Evolutionary conservation across 2,888 invertebrate species (phyloP).

Genomic region (Cylindroiulus punctatus): DNA sequence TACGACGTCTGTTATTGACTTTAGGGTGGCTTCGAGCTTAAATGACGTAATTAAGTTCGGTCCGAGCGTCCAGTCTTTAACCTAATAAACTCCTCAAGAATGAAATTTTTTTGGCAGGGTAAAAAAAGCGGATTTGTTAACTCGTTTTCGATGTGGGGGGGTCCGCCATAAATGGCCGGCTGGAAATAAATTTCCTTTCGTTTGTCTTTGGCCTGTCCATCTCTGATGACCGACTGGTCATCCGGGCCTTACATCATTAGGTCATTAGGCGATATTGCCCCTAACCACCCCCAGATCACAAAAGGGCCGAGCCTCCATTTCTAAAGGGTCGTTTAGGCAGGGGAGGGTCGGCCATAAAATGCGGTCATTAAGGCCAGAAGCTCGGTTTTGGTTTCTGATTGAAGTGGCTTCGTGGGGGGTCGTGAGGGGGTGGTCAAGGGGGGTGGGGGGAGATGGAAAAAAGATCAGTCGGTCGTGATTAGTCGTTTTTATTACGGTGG

Average conservation of each 20-base stretch:
- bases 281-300: not conserved
- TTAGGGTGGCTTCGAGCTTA: too few species aligned
- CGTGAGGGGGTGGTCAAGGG: not conserved
- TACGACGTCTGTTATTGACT: too few species aligned
- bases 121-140: too few species aligned
- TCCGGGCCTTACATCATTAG: slow-evolving; percentile 16
- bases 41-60: too few species aligned
- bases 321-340: not conserved
- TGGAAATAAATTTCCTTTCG: too few species aligned
- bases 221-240: not conserved
- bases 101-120: too few species aligned
- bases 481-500: not conserved
- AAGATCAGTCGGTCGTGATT: slow-evolving; percentile 23
- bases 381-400: not conserved
- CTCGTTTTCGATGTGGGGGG: too few species aligned
- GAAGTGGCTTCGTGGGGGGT: not conserved
- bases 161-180: too few species aligned
- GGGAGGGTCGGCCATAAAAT: slow-evolving; percentile 25
- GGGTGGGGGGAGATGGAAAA: not conserved
- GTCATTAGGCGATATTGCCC: not conserved
- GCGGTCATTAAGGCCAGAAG: slow-evolving; percentile 28
- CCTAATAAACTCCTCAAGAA: too few species aligned
- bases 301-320: not conserved
- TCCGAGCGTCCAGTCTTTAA: too few species aligned
- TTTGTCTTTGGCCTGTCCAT: too few species aligned